Evolutionary conservation across 2,113 vertebrate genomes (phyloP).

Genomic region (Colius striatus): DNA sequence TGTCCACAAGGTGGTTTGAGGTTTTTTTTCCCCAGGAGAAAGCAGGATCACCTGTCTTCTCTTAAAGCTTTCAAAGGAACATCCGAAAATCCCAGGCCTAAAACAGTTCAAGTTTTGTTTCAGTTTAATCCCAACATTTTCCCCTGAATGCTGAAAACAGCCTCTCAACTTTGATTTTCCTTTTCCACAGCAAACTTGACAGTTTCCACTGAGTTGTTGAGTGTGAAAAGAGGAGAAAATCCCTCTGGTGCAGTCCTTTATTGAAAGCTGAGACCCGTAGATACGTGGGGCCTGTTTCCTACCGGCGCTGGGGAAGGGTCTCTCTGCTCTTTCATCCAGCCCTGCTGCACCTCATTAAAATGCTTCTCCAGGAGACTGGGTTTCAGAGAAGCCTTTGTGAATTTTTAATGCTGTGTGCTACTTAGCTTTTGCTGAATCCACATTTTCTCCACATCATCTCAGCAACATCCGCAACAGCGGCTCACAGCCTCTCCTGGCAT

Average conservation of each 20-base stretch:
- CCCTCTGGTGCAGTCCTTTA: background rate
- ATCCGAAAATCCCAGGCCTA: background rate
- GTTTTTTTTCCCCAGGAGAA: background rate
- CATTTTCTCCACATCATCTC: background rate
- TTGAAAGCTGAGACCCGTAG: background rate
- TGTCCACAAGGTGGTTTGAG: background rate
- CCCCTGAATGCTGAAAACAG: background rate
- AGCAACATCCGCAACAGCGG: background rate
- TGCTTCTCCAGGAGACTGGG: background rate
- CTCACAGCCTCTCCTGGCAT: accelerated
- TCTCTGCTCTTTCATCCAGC: background rate
- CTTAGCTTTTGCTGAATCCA: conserved; percentile 51
- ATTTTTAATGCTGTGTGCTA: conserved; percentile 55
- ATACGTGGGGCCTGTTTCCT: background rate
- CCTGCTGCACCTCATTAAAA: conserved; percentile 4
- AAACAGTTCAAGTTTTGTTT: background rate
- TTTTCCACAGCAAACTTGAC: background rate
- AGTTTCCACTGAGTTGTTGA: background rate
- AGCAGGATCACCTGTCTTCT: background rate
- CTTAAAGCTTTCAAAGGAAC: background rate
- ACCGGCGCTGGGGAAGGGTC: background rate
- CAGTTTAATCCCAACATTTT: background rate
- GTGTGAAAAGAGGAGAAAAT: background rate
- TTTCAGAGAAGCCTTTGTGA: conserved; percentile 24
- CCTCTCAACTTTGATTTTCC: background rate